Evolutionary conservation across 2,888 invertebrate species (phyloP), one percentile per base, ranked within the genome.

Genomic region (Aleiodes testaceus): DNA sequence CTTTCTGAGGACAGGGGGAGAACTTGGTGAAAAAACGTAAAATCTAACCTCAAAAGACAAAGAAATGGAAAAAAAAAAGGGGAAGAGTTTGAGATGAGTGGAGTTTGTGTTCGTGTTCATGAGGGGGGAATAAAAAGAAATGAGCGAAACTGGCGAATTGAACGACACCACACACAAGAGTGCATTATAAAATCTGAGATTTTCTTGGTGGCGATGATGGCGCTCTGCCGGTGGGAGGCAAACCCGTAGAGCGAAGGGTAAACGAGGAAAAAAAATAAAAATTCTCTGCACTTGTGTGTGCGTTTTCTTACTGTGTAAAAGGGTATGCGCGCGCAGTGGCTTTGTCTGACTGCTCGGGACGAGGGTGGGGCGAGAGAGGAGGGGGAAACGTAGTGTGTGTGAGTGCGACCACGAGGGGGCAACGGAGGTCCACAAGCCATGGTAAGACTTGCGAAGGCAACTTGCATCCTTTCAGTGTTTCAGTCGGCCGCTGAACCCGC

Each of bases 401-500:
- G 78, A 77, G 79, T 79, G 79, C 55, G 55, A 79, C 79, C 81
- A 83, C 82, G 81, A 81, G 82, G 83, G 78, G 81, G 81, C 81
- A 74, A 75, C 74, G 74, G 70, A 74, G 79, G 72, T 63, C 74
- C 75, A 75, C 78, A 80, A 80, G 79, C 81, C 82, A 85, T 84
- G 85, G 85, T 82, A 53, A 30, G 18, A 36, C 59, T 59, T 36
- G 42, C 59, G 82, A 81, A 81, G 79, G 81, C 84, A 81, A 85
- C 82, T 86, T 59, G 86, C 85, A 86, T 87, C 85, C 86, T 87
- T 78, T 77, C 77, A 77, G 77, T 77, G 85, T 87, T 78, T 77
- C 77, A 77, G 77, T 77, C 87, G 87, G 87, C 86, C 87, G 87
- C 86, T 87, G 87, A 87, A 87, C 87, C 84, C 87, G 87, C 86